Evolutionary conservation across 2,888 invertebrate species (phyloP), one percentile per base, ranked within the genome.

Genomic region (Eupithecia dodoneata): DNA sequence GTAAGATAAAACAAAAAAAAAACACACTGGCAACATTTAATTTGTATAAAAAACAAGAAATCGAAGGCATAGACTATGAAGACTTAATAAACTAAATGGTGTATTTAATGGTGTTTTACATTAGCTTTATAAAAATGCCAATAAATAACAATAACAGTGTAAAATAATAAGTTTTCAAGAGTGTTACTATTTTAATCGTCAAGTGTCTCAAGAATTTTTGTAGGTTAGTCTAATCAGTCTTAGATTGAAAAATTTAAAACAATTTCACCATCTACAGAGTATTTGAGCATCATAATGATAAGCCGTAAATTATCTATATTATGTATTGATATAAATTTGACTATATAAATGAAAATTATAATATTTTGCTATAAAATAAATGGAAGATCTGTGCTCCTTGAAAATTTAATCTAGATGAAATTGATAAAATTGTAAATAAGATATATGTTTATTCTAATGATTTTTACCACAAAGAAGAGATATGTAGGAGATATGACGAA

Each of bases 191-290:
- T 70, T 12, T 47, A 30, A 69, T 45, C 4, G 7, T n/a, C 15
- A 69, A 12, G 82, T 84, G 84, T 83, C 42, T 72, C 45, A 30
- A 49, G 47, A 74, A 66, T 3, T 13, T 76, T 72, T 75, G 85
- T 86, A 87, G 88, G 90, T 92, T 87, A 93, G 87, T 92, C 93
- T 94, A 94, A 91, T 94, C 94, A 94, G 94, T 94, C 94, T 94
- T 94, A 92, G 91, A 91, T 92, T 87, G 92, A 93, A 91, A 90
- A 87, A 88, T 90, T 85, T 79, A 87, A 88, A 85, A 80, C 79
- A 81, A 80, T 77, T 84, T 81, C 78, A 77, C 83, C 83, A 78
- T 84, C 83, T 81, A 81, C 77, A 82, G 84, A 85, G 83, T 85
- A 86, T 91, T 69, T 91, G 91, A 91, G 91, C 91, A 88, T 87